Percentiles rank a stretch among this genome's conserved stretches.
Evolutionary conservation across 2,888 invertebrate genomes (phyloP).

Genomic region (Selenia dentaria): DNA sequence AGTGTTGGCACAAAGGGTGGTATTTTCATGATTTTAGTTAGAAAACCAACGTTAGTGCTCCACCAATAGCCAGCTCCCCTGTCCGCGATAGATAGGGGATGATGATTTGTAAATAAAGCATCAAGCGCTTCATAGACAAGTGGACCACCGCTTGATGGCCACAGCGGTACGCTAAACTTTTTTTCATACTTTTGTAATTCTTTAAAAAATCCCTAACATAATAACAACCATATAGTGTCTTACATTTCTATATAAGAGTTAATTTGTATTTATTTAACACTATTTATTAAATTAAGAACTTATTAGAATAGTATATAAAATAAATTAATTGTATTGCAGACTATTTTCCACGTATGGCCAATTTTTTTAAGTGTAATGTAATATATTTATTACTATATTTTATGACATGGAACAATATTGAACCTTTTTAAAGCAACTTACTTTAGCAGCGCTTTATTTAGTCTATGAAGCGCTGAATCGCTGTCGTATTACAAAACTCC

Average conservation of each 20-base stretch:
- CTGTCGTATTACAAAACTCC: slow-evolving; percentile 47
- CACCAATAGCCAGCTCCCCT: slow-evolving; percentile 62
- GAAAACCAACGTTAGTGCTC: slow-evolving; percentile 56
- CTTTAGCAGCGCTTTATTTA: slow-evolving; percentile 31
- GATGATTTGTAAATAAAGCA: slow-evolving; percentile 50
- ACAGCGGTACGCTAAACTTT: too few relatives aligned
- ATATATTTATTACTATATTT: too few relatives aligned
- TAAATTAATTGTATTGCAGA: too few relatives aligned
- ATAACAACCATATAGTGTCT: too few relatives aligned
- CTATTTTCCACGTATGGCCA: too few relatives aligned
- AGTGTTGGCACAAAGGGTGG: slow-evolving; percentile 72
- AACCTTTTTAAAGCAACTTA: too few relatives aligned
- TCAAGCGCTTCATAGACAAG: slow-evolving; percentile 69
- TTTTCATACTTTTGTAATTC: too few relatives aligned
- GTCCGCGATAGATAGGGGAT: slow-evolving; percentile 72
- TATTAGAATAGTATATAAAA: too few relatives aligned
- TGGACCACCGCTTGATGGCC: slow-evolving; percentile 10
- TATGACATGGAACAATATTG: too few relatives aligned
- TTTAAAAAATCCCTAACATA: too few relatives aligned
- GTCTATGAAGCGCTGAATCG: slow-evolving; percentile 58
- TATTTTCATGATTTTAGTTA: slow-evolving; percentile 67
- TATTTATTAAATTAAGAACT: too few relatives aligned
- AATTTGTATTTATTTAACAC: neutral
- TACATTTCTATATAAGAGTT: neutral
- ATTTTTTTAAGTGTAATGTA: too few relatives aligned